Conservation (phyloP, 2,113 vertebrate genomes). For the Silurus meridionalis region DNA sequence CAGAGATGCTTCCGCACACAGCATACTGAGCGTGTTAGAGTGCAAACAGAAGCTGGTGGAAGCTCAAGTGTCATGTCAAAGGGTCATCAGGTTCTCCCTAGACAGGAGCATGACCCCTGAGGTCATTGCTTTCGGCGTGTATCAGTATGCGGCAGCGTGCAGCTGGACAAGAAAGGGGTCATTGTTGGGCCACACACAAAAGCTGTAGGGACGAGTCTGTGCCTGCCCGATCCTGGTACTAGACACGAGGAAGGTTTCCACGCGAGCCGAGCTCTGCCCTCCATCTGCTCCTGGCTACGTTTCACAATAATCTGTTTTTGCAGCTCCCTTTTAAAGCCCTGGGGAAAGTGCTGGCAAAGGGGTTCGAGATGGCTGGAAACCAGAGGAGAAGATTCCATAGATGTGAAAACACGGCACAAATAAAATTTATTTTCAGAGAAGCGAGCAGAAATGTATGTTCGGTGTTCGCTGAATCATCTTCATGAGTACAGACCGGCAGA, state of each 20-base stretch:
- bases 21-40: neutral
- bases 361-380: neutral
- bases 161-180: neutral
- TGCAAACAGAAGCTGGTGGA: neutral
- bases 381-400: neutral
- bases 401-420: neutral
- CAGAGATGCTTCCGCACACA: neutral
- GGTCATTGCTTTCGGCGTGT: neutral
- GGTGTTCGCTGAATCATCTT: neutral
- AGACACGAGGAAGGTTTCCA: neutral
- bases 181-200: conserved; percentile 7
- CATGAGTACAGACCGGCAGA: neutral
- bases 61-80: neutral
- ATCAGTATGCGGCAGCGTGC: neutral
- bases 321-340: neutral
- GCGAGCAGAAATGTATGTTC: neutral
- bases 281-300: conserved; percentile 3
- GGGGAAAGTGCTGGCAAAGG: neutral
- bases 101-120: neutral
- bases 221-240: conserved; percentile 7
- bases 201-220: neutral
- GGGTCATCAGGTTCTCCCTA: neutral
- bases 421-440: neutral
- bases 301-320: neutral
- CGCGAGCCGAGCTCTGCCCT: neutral